Evolutionary conservation across 35 echinoderm and acorn worm species (phyloP), one percentile per base, ranked within the genome.

Genomic region (Ophiothrix spiculata): DNA sequence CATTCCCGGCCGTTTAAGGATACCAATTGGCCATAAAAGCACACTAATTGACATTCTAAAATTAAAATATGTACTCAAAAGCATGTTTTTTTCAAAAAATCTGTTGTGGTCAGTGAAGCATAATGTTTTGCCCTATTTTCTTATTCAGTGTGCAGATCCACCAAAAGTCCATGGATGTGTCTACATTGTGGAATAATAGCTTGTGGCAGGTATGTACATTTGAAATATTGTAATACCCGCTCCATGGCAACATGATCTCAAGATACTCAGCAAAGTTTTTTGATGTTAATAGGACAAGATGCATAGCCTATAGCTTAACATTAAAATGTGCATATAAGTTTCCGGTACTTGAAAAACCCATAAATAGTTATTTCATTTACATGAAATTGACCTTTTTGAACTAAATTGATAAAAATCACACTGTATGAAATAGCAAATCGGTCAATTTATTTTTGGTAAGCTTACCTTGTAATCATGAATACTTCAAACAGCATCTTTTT

Each of bases 141-240:
- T n/a, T 73, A 19, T 46, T 41, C 60, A 91, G 90, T 86, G 64
- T 91, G 90, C 60, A 86, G 90, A 38, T 91, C 90, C 3, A 91
- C 78, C 84, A 91, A 91, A 69, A 91, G 84, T 63, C 90, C 90
- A 36, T 91, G 90, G 90, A 91, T 91, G 90, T 91, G 90, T 82
- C 39, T 91, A 56, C 56, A 83, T 19, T 91, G 90, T 79, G 84
- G 90, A 16, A 60, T 81, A n/a, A 80, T 91, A 10, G 49, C 77
- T 0, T 91, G 90, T 86, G 90, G 90, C 75, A 80, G 90, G 90
- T 91, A 87, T 42, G 6, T 33, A 6, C 2, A 39, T 12, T n/a
- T 33, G 39, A 31, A 15, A 31, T 15, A 76, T 17, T 17, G 39
- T 21, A n/a, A 34, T 56, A 45, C 17, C 17, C n/a, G 25, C 39